These are phyloP conservation scores for Tetragnatha versicolor DNA, from an alignment of 1,140 invertebrate species.

Conservation along the genomic window DNA sequence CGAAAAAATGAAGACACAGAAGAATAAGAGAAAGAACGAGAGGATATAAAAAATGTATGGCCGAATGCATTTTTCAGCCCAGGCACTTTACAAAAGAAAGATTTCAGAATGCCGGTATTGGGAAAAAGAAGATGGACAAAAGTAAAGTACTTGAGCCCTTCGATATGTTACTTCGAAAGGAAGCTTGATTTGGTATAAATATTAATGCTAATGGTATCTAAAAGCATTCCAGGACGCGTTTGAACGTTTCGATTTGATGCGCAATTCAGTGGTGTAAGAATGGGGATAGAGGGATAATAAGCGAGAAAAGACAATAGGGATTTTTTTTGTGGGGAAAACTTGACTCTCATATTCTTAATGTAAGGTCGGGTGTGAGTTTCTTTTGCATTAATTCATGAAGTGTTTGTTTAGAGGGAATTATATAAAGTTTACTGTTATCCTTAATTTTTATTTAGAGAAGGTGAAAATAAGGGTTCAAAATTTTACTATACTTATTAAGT, in stretches of 20 bases:
- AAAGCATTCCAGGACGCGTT: not conserved
- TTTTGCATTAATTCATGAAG: no score
- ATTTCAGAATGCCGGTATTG: not conserved
- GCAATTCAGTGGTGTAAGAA: not conserved
- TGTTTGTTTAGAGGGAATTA: no score
- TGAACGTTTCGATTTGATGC: slow-evolving; percentile 2
- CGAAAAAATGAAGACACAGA: no score
- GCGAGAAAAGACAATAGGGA: no score
- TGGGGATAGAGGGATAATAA: not conserved
- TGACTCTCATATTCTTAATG: no score
- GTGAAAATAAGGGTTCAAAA: no score
- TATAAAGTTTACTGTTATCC: no score
- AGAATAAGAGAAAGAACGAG: not conserved
- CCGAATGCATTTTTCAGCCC: slow-evolving; percentile 25
- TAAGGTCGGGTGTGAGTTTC: no score
- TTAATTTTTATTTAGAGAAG: no score
- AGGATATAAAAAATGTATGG: slow-evolving; percentile 33
- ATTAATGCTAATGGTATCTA: slow-evolving; percentile 41
- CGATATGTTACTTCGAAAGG: not conserved
- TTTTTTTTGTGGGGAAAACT: no score
- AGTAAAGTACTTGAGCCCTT: not conserved
- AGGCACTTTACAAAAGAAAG: slow-evolving; percentile 20
- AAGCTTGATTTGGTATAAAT: slow-evolving; percentile 27
- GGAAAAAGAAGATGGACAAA: not conserved
- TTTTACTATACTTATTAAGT: no score